A percentile compares a stretch with the other conserved stretches of the same genome.
Conservation (phyloP, 2,888 invertebrate genomes). For the Protonemura montana region DNA sequence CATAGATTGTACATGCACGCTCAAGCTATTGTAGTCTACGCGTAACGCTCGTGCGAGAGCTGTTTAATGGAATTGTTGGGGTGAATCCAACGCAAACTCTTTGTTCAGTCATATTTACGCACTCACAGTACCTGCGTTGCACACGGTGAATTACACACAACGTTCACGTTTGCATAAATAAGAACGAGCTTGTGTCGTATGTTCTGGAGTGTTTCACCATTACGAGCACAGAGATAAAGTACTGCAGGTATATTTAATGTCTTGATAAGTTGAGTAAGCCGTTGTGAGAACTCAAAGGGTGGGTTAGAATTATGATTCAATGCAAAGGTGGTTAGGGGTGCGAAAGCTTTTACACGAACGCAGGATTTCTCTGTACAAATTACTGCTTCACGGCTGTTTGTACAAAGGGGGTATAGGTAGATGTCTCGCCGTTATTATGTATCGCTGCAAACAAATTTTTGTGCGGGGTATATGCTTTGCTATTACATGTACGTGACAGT, state of each 20-base stretch:
- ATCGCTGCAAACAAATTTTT: neutral
- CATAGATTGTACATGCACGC: neutral
- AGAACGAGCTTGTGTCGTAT: neutral
- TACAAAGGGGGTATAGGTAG: constrained; percentile 7
- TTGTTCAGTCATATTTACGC: neutral
- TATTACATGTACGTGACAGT: neutral
- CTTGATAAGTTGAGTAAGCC: neutral
- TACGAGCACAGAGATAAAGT: neutral
- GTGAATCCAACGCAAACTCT: neutral
- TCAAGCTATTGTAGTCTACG: neutral
- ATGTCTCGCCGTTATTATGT: neutral
- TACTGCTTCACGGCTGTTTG: neutral
- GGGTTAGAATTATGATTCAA: neutral
- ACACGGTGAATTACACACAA: neutral
- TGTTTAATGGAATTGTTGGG: neutral
- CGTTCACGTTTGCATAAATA: neutral
- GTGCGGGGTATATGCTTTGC: neutral
- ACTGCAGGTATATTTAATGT: neutral
- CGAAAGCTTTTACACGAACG: too few species aligned
- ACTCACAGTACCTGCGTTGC: neutral
- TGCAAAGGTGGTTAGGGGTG: neutral
- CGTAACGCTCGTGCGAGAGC: neutral
- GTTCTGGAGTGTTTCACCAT: neutral
- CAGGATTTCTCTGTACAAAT: too few species aligned
- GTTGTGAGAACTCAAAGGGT: neutral